phyloP scores from a whole-genome alignment of 2,888 invertebrate species.

The Tupiocoris notatus region DNA sequence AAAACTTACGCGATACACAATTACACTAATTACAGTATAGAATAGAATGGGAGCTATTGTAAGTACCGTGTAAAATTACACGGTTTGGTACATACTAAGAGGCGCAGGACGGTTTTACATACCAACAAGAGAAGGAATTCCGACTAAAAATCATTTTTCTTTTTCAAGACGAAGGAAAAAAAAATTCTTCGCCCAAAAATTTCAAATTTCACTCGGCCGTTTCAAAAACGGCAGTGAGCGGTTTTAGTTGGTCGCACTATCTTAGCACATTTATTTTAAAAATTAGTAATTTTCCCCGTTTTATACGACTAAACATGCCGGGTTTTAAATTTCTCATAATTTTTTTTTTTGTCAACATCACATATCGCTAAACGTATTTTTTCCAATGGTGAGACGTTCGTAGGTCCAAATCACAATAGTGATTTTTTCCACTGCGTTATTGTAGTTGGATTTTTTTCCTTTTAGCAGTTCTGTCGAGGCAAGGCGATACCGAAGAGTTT shows the following conservation, averaged over 20 bases:
- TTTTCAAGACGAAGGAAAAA: background rate
- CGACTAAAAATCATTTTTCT: background rate
- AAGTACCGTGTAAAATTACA: conserved; percentile 24
- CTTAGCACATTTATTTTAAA: conserved; percentile 40
- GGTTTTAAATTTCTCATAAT: background rate
- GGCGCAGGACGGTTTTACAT: conserved; percentile 48
- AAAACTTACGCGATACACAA: conserved; percentile 16
- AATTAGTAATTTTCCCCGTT: conserved; percentile 6
- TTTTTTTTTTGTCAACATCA: conserved; percentile 44
- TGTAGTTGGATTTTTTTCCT: background rate
- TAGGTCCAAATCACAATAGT: conserved; percentile 7
- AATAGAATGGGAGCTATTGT: conserved; percentile 45
- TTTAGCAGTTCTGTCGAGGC: too few relatives aligned
- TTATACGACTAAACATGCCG: conserved; percentile 42
- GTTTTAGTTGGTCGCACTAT: conserved; percentile 46
- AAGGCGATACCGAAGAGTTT: too few relatives aligned
- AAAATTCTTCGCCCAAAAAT: background rate
- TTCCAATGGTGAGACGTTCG: conserved; percentile 37
- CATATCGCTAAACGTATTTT: conserved; percentile 47
- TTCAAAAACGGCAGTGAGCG: conserved; percentile 10
- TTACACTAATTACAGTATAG: conserved; percentile 21
- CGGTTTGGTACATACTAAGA: conserved; percentile 43
- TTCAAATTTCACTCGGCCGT: background rate
- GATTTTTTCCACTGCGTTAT: too few relatives aligned
- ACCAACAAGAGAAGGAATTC: conserved; percentile 28